These are phyloP conservation scores for Bombus cullumanus DNA, from an alignment of 1,140 invertebrate genomes.

Conservation along the genomic window DNA sequence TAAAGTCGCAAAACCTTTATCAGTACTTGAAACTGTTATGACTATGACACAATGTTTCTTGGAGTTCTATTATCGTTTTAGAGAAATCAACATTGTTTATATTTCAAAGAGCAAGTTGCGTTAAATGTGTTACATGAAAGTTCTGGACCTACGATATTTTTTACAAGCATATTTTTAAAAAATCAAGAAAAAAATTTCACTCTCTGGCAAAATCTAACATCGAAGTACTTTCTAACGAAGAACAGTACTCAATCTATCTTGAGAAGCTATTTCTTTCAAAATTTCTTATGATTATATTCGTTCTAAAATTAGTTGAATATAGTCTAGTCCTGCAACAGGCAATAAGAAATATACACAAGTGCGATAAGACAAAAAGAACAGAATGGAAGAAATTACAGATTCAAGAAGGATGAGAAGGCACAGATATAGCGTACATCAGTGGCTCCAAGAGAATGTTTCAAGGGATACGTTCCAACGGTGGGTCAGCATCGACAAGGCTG, in stretches of 20 bases:
- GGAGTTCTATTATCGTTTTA: neutral
- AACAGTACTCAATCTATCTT: neutral
- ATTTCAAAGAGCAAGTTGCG: neutral
- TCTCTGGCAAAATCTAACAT: neutral
- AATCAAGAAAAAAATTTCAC: neutral
- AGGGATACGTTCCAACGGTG: slow-evolving; percentile 67
- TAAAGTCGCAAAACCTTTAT: slow-evolving; percentile 39
- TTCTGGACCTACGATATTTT: neutral
- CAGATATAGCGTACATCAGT: slow-evolving; percentile 21
- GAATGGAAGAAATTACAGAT: neutral
- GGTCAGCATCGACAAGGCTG: slow-evolving; percentile 70
- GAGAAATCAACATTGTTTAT: neutral
- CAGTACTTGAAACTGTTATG: slow-evolving; percentile 13
- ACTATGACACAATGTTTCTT: slow-evolving; percentile 7
- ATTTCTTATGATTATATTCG: neutral
- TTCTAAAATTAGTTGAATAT: neutral
- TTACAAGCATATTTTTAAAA: neutral
- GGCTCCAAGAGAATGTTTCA: slow-evolving; percentile 50
- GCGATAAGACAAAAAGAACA: neutral
- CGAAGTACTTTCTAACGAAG: neutral
- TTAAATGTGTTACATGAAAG: neutral
- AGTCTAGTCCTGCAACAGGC: neutral
- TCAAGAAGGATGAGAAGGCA: neutral
- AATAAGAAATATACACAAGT: neutral
- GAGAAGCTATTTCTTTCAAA: neutral